A percentile compares a stretch with the other conserved stretches of the same genome.
These are phyloP conservation scores for Thecocarcelia acutangulata DNA, from an alignment of 2,888 invertebrate genomes.

Conservation along the genomic window DNA sequence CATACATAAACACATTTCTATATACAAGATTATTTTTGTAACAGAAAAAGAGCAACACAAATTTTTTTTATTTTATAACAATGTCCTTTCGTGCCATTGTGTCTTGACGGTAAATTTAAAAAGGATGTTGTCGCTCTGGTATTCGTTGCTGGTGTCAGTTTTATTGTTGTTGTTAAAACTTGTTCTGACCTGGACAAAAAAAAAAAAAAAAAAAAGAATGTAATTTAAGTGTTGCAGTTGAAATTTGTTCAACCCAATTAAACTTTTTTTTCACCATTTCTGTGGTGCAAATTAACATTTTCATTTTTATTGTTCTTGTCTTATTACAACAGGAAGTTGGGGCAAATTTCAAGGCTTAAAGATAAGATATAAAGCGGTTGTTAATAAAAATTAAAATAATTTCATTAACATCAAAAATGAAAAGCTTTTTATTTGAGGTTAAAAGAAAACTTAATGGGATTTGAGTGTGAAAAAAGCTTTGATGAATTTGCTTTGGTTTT, in stretches of 20 bases:
- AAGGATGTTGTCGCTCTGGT: slow-evolving; percentile 3
- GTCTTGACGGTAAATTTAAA: background rate
- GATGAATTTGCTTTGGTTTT: too few relatives aligned
- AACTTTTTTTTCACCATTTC: slow-evolving; percentile 35
- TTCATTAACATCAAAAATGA: slow-evolving; percentile 27
- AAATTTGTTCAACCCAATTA: slow-evolving; percentile 55
- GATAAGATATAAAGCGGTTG: slow-evolving; percentile 11
- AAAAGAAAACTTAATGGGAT: too few relatives aligned
- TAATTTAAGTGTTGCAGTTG: slow-evolving; percentile 47
- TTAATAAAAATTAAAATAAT: slow-evolving; percentile 54
- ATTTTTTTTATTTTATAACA: slow-evolving; percentile 17
- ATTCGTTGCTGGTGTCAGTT: background rate
- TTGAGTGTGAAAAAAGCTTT: too few relatives aligned
- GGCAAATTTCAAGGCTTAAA: background rate
- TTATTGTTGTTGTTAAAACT: slow-evolving; percentile 8
- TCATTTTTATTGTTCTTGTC: background rate
- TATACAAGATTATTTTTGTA: background rate
- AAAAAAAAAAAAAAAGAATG: background rate
- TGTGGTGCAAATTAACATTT: slow-evolving; percentile 43
- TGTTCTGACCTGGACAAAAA: slow-evolving; percentile 14
- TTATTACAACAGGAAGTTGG: background rate
- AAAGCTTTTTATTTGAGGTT: background rate
- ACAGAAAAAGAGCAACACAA: background rate
- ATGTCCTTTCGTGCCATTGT: background rate
- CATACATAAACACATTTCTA: too few relatives aligned